These are phyloP conservation scores for Bedellia somnulentella DNA, from an alignment of 2,888 invertebrate genomes.

Conservation along the genomic window DNA sequence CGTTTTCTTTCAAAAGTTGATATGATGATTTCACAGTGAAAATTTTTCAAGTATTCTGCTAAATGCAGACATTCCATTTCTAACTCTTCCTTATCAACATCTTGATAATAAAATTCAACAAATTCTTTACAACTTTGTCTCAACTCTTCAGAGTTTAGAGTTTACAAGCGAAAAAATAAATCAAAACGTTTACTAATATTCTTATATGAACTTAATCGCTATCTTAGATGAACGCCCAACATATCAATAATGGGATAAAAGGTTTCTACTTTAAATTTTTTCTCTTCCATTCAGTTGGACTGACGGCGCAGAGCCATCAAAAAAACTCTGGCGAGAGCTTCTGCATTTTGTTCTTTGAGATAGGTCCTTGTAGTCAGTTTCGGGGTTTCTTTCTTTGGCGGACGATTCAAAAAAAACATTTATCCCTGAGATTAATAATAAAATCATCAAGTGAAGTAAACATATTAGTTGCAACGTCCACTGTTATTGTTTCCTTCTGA, in stretches of 20 bases:
- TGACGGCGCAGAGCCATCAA: conserved; percentile 12
- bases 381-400: conserved; percentile 12
- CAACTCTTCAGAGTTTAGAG: no score
- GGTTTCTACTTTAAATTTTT: conserved; percentile 11
- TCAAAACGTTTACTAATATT: background rate
- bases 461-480: conserved; percentile 14
- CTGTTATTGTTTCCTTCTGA: conserved; percentile 14
- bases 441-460: conserved; percentile 13
- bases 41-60: background rate
- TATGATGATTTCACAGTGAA: no score
- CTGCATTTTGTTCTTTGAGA: conserved; percentile 15
- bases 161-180: background rate
- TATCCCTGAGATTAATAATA: conserved; percentile 13
- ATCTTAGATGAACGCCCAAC: conserved; percentile 11
- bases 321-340: conserved; percentile 15
- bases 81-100: background rate
- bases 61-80: background rate
- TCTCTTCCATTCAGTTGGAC: no score
- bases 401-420: conserved; percentile 13
- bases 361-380: conserved; percentile 15
- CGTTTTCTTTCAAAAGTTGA: no score
- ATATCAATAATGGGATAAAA: no score
- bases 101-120: no score
- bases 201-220: background rate
- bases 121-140: no score